A percentile compares a stretch with the other conserved stretches of the same genome.
Evolutionary conservation across 1,140 invertebrate genomes (phyloP).

Genomic region (Ceratosolen fusciceps): DNA sequence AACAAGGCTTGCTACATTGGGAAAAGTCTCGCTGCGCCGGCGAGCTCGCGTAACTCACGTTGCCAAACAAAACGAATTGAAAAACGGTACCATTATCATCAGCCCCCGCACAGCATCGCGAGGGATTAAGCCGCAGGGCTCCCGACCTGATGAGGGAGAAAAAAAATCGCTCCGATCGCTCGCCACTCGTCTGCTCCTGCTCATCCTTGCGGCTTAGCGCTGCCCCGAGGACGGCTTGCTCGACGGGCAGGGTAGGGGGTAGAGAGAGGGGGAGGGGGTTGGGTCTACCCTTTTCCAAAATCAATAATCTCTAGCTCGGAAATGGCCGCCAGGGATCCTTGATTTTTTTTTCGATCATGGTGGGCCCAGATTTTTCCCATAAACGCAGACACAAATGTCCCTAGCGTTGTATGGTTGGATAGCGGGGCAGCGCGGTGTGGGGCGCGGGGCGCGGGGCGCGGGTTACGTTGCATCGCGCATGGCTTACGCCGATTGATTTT

Average conservation of each 20-base stretch:
- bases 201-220: neutral
- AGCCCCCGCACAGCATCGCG: too few relatives aligned
- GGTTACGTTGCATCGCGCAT: neutral
- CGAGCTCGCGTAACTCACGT: neutral
- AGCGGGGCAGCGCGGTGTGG: too few relatives aligned
- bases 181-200: neutral
- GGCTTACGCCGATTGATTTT: too few relatives aligned
- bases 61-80: neutral
- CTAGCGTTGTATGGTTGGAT: neutral
- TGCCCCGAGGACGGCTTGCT: neutral
- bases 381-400: too few relatives aligned
- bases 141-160: neutral
- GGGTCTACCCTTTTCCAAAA: conserved; percentile 9
- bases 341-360: neutral
- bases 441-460: too few relatives aligned
- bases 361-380: too few relatives aligned
- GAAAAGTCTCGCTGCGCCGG: neutral
- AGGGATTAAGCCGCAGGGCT: neutral
- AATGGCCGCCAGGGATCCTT: neutral
- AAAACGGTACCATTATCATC: neutral
- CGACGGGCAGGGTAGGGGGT: too few relatives aligned
- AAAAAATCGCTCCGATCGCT: neutral
- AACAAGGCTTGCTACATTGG: neutral
- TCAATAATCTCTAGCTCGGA: conserved; percentile 6
- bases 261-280: too few relatives aligned